phyloP scores from a whole-genome alignment of 2,888 invertebrate genomes.

The Mythimna ferrago region DNA sequence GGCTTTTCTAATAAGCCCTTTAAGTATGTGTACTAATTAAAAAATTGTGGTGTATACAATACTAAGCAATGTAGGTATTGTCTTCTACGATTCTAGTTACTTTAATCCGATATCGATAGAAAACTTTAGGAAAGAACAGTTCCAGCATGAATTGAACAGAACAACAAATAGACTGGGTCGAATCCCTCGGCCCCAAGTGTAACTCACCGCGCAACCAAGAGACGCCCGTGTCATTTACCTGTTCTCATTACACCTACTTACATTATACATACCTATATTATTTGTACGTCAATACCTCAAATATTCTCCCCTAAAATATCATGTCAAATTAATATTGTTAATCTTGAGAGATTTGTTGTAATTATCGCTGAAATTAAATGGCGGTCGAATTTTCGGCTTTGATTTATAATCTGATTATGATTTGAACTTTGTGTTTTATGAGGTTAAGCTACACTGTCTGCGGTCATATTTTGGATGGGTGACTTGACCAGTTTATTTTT shows the following conservation, averaged over 20 bases:
- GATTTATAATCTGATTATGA: conserved; percentile 19
- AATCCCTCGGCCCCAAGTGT: conserved; percentile 57
- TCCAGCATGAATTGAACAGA: too few species aligned
- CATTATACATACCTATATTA: conserved; percentile 40
- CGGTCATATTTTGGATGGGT: too few species aligned
- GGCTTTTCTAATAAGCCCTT: too few species aligned
- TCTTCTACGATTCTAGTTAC: too few species aligned
- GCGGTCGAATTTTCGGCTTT: conserved; percentile 8
- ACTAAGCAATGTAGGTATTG: too few species aligned
- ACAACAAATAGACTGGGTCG: background rate
- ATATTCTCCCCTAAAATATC: conserved; percentile 40
- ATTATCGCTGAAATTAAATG: conserved; percentile 12
- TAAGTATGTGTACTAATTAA: too few species aligned
- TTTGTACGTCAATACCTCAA: conserved; percentile 48
- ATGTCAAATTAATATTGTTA: conserved; percentile 44
- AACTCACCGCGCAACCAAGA: conserved; percentile 64
- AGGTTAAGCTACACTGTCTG: background rate
- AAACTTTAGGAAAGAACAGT: too few species aligned
- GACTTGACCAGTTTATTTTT: too few species aligned
- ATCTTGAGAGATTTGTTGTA: conserved; percentile 28
- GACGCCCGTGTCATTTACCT: conserved; percentile 83
- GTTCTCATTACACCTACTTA: conserved; percentile 84
- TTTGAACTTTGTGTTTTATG: background rate
- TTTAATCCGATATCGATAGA: too few species aligned
- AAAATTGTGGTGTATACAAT: too few species aligned